These are phyloP conservation scores for Tenthredo amoena DNA, from an alignment of 2,888 invertebrate species.

Conservation along the genomic window DNA sequence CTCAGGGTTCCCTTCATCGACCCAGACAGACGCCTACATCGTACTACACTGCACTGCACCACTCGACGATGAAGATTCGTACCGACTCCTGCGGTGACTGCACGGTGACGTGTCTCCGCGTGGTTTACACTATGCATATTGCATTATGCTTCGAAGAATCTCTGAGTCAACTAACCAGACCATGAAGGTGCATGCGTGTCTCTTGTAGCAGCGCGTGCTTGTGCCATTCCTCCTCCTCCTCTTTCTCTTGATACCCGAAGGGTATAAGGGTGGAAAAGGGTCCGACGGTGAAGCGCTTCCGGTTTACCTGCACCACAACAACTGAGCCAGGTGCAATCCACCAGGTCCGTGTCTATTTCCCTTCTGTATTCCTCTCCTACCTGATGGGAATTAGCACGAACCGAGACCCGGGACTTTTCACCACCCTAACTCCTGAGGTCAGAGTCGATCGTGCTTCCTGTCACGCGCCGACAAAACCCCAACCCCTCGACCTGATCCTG, in stretches of 20 bases:
- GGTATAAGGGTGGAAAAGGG: background rate
- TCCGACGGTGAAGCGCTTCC: background rate
- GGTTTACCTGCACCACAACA: constrained; percentile 14
- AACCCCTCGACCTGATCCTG: constrained; percentile 49
- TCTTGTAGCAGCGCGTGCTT: background rate
- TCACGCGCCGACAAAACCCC: constrained; percentile 27
- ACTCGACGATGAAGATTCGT: constrained; percentile 12
- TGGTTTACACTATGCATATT: constrained; percentile 21
- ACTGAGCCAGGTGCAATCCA: constrained; percentile 11
- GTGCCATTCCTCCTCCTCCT: background rate
- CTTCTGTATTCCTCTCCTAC: background rate
- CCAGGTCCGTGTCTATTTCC: background rate
- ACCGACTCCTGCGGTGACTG: background rate
- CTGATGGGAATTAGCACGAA: constrained; percentile 24
- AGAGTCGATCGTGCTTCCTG: constrained; percentile 14
- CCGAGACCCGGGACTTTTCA: background rate
- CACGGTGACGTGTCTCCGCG: constrained; percentile 2
- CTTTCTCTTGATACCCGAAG: background rate
- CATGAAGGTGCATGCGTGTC: background rate
- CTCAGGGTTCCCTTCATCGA: constrained; percentile 40
- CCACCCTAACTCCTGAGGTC: background rate
- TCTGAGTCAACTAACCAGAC: constrained; percentile 28
- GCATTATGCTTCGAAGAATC: constrained; percentile 37
- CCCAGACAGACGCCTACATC: constrained; percentile 38
- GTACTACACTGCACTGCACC: background rate